Evolutionary conservation across 2,888 invertebrate species (phyloP), one percentile per base, ranked within the genome.

Genomic region (Ophonus ardosiacus): DNA sequence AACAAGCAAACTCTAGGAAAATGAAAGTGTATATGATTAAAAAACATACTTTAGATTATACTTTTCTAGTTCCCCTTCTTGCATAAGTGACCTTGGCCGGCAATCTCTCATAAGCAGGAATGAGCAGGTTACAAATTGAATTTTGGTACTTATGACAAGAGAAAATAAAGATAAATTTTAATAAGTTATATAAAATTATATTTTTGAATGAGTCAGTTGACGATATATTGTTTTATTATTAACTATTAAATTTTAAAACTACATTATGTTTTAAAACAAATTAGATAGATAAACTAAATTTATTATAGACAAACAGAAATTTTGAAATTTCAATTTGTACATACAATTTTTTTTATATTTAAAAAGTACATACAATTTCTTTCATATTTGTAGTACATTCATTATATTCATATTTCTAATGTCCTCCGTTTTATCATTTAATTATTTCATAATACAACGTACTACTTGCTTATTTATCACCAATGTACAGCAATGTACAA

Each of bases 31-130:
- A 24, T 13, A 24, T 63, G 63, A 63, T 18, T 61, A 24, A 13
- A 51, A 40, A 51, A 13, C 10, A 5, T 31, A 51, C 13, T 51
- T 51, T n/a, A 63, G 24, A 24, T 13, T 24, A n/a, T n/a, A 13
- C 10, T 68, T 31, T 15, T 68, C n/a, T 5, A 38, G 18, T 43
- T 74, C 74, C 51, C 43, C 74, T 43, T 7, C 74, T 43, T 74
- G 31, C 13, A 24, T 38, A 13, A 74, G 43, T 13, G 56, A 74
- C 74, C 74, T 74, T 74, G 74, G 51, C 18, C 18, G 18, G 7
- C 13, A 51, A 74, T 51, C 74, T 18, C 31, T 63, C 18, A 63
- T 31, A 40, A 15, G 31, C n/a, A 68, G 31, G 38, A 31, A n/a
- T 24, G 31, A 68, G 0, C 1, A 24, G 6, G 18, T 59, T 63